phyloP scores from a whole-genome alignment of 2,797 vertebrate genomes.

The Linurgus olivaceus region DNA sequence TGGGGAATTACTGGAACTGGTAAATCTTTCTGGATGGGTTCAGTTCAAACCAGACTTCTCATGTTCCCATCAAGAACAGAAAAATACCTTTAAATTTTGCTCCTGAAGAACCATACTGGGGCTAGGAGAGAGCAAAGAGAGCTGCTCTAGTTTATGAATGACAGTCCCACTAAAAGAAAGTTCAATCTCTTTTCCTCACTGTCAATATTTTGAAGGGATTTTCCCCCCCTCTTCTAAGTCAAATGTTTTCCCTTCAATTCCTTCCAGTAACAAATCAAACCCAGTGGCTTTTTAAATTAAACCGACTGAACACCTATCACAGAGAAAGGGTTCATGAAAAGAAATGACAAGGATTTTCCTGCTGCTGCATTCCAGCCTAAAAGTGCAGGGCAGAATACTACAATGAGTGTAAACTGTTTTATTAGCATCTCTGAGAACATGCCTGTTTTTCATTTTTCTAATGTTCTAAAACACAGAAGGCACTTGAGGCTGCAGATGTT shows the following conservation, averaged over 20 bases:
- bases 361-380: neutral
- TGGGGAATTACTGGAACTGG: neutral
- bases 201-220: neutral
- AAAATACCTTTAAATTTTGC: neutral
- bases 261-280: neutral
- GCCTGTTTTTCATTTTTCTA: neutral
- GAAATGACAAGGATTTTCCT: neutral
- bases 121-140: neutral
- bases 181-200: neutral
- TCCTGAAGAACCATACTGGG: rapidly evolving
- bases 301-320: rapidly evolving
- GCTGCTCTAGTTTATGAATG: neutral
- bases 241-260: neutral
- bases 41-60: neutral
- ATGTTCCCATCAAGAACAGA: neutral
- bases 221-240: rapidly evolving
- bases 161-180: neutral
- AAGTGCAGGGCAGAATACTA: neutral
- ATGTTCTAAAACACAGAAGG: neutral
- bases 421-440: neutral
- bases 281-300: neutral
- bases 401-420: neutral
- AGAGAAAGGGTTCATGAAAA: neutral
- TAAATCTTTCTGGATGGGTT: neutral
- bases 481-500: slow-evolving; percentile 27